Base-by-base conservation (phyloP, 2,888 invertebrate species). In the Alentia gelatinosa region DNA sequence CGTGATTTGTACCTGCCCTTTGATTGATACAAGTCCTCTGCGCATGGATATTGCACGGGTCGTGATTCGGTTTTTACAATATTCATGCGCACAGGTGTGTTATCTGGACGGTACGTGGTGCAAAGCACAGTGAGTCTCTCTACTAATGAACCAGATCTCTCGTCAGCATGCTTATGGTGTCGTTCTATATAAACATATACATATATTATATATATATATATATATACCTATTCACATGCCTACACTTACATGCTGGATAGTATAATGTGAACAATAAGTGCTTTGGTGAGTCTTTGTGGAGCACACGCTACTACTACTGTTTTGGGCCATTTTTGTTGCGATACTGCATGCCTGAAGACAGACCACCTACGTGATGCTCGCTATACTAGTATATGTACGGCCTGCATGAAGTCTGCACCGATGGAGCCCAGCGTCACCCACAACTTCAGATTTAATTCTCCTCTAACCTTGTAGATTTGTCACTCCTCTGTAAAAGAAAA, bases 321-420 rank as follows among this genome's bases (percentile, higher is more conserved):
- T 68, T 30, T 68, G 30, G 5, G 68, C 12, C 30, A 3, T 1
- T 63, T 68, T 68, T 26, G 30, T 26, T 68, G 26, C 68, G 26
- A 26, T 68, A 68, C 33, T 68, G 26, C 30, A 30, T n/a, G 56
- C 3, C 56, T n/a, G 56, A 19, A 5, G 23, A 56, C 56, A 56
- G 56, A 56, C 56, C 56, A 56, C 12, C 3, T 19, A n/a, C 1
- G 3, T 9, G 56, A n/a, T 56, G 56, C 56, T 56, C 56, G n/a
- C 47, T 47, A 56, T 56, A 56, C 56, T 79, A 79, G 39, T 79
- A 19, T 7, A 35, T 9, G 19, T 23, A 79, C 23, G 39, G 79
- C 79, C 79, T 79, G 79, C 79, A 79, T 79, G 79, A 79, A 79
- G 39, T 79, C 79, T 37, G 79, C 37, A 37, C 79, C 79, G 12